phyloP scores from a whole-genome alignment of 2,888 invertebrate genomes.

The Caenorhabditis zanzibari region DNA sequence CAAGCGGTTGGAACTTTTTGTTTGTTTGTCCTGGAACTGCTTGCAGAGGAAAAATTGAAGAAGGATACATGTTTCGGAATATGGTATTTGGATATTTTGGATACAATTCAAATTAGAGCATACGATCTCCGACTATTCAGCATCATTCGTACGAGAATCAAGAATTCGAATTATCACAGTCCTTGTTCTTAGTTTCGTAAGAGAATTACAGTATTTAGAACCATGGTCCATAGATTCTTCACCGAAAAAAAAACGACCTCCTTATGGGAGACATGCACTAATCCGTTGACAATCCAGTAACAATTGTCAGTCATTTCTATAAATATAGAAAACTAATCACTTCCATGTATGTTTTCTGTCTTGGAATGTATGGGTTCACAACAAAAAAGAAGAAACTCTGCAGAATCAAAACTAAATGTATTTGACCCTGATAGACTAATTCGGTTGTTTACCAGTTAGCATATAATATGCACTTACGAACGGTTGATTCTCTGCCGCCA shows the following conservation, averaged over 20 bases:
- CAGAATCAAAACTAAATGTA: slow-evolving; percentile 8
- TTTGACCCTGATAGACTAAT: slow-evolving; percentile 46
- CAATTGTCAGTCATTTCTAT: slow-evolving; percentile 19
- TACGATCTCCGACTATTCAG: not conserved
- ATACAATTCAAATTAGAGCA: too few relatives aligned
- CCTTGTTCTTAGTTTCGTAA: too few relatives aligned
- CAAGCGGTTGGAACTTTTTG: not conserved
- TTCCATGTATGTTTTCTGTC: slow-evolving; percentile 13
- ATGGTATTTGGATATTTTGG: not conserved
- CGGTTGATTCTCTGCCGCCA: slow-evolving; percentile 12
- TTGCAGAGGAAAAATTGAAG: not conserved
- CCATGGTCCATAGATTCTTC: too few relatives aligned
- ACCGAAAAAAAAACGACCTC: too few relatives aligned
- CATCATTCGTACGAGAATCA: too few relatives aligned
- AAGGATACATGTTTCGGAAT: not conserved
- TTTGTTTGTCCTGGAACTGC: slow-evolving; percentile 11
- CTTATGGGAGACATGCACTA: not conserved
- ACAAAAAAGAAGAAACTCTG: slow-evolving; percentile 35
- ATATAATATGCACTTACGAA: slow-evolving; percentile 50
- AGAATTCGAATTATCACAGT: not conserved
- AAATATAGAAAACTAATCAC: slow-evolving; percentile 5
- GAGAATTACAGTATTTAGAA: too few relatives aligned
- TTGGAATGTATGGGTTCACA: slow-evolving; percentile 21
- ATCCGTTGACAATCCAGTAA: slow-evolving; percentile 16
- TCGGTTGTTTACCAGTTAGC: slow-evolving; percentile 59